Evolutionary conservation across 2,888 invertebrate genomes (phyloP), one percentile per base, ranked within the genome.

Genomic region (Azorinus chamasolen): DNA sequence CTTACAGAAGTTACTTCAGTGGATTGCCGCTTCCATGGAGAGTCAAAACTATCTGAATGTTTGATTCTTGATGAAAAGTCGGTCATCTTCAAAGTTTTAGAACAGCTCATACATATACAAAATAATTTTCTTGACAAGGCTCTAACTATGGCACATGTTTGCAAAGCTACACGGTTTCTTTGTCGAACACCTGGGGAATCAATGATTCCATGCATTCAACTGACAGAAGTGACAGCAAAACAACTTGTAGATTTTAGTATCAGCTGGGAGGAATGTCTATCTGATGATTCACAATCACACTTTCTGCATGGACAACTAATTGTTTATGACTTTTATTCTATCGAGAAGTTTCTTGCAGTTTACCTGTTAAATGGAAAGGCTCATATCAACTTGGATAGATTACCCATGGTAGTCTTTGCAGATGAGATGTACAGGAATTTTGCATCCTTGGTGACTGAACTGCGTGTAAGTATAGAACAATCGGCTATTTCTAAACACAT

Each of bases 351-450:
- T 18, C 16, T 83, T 0, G 73, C 62, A n/a, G 27, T 66, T 25
- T 53, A 61, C 6, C n/a, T 85, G 12, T 20, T 82, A 0, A 27
- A 48, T 5, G 65, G 76, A 12, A 85, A 79, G 45, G 27, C 51
- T 8, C 63, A 70, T 48, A 63, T 85, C 8, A 24, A 27, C 27
- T 32, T 73, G 1, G 27, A 50, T 16, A 16, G 37, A 2, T 62
- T 85, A 27, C 80, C 80, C 27, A 45, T 37, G 12, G 79, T 83
- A 1, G 45, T 78, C 1, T 85, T 83, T 50, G 69, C 61, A 18
- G 85, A 85, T 71, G 83, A 85, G 62, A 54, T 85, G 14, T 83
- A 80, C 48, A 76, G 74, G 27, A 80, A 75, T 20, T 83, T 72
- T 54, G 70, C 68, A 12, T 51, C 54, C 2, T 39, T 85, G 41